Conservation (phyloP, 2,113 vertebrate genomes). For the Leptobrachium leishanense region DNA sequence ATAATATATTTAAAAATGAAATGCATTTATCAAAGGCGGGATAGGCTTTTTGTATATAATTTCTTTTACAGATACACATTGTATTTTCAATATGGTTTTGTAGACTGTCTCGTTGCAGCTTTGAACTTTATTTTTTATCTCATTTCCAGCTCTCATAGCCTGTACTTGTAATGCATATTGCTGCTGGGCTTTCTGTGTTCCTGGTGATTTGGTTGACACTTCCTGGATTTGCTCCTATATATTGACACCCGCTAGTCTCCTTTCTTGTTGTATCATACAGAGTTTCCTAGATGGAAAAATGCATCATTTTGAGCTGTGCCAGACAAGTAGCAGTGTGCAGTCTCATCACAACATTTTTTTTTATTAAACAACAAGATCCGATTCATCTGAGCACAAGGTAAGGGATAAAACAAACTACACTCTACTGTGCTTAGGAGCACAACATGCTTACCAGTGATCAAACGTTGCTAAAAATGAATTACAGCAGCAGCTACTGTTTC, state of each 20-base stretch:
- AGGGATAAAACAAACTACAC: neutral
- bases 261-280: neutral
- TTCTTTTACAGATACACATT: too few relatives aligned
- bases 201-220: slow-evolving; percentile 26
- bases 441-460: neutral
- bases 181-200: slow-evolving; percentile 3
- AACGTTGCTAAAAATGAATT: neutral
- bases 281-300: slow-evolving; percentile 1
- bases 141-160: neutral
- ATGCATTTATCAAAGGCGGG: too few relatives aligned
- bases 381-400: slow-evolving; percentile 1
- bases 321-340: neutral
- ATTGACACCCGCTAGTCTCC: slow-evolving; percentile 20
- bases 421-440: neutral
- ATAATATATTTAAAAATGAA: too few relatives aligned
- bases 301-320: slow-evolving; percentile 10
- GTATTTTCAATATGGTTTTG: too few relatives aligned
- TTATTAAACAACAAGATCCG: neutral
- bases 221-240: slow-evolving; percentile 5
- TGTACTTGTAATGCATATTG: neutral
- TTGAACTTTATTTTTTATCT: neutral
- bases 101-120: too few relatives aligned
- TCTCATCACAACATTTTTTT: neutral
- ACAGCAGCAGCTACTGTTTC: neutral
- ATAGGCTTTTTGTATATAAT: too few relatives aligned